Base-by-base conservation (phyloP, 2,113 vertebrate genomes). In the Scalopus aquaticus region DNA sequence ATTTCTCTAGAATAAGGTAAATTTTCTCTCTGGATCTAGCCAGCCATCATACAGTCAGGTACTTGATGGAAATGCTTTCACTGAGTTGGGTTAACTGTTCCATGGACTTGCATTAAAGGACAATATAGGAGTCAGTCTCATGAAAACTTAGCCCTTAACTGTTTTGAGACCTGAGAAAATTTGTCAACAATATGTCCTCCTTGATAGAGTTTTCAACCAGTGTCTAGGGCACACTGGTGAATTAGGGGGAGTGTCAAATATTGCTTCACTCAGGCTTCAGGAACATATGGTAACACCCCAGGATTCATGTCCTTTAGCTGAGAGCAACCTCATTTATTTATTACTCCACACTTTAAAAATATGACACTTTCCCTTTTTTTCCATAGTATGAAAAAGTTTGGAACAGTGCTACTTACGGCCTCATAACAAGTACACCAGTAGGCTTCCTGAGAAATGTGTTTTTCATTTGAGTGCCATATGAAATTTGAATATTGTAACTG, bases 21-120 rank as follows among this genome's bases (percentile, higher is more conserved):
- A 94, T 92, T 94, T 96, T 96, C 80, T 89, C 70, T 73, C n/a
- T 93, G n/a, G 39, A 92, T 92, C 92, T 84, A 76, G 58, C 39
- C 81, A 80, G 77, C 60, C 96, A 91, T 86, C 90, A 46, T 54
- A 84, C 79, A 96, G 56, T 35, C 35, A 56, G 17, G 46, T 65
- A 42, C 32, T 58, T 83, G 70, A 73, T 93, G 72, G 70, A 96
- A 94, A 39, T 76, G 24, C 76, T 83, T 89, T 83, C n/a, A 87
- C 42, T 81, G 73, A 87, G 73, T 39, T 42, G 72, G 49, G 20
- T 24, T 94, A 84, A 64, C 73, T 81, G n/a, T 82, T 79, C 67
- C n/a, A n/a, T 44, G 20, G 69, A 81, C 44, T 94, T 96, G 46
- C 24, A 77, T 92, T 51, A 81, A 74, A 86, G 35, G 30, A 32